Conservation (phyloP, 2,113 vertebrate species). For the Chloroceryle aenea region DNA sequence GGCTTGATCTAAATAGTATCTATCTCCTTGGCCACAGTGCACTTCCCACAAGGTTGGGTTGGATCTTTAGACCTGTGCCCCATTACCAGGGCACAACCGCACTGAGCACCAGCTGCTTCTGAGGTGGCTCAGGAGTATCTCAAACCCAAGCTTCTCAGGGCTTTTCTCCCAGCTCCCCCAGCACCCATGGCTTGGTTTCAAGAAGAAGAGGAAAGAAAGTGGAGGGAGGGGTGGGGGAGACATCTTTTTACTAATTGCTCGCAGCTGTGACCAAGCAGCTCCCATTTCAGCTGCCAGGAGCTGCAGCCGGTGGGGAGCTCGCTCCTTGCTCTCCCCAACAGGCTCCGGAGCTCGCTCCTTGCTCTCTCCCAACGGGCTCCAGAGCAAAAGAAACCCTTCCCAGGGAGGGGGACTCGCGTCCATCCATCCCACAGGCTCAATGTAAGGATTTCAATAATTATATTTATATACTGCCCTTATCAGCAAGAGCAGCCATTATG, state of each 20-base stretch:
- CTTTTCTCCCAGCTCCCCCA: background rate
- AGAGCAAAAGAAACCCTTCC: background rate
- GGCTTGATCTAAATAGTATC: slow-evolving; percentile 70
- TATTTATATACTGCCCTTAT: slow-evolving; percentile 32
- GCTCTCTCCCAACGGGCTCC: background rate
- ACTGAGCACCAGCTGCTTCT: rapidly evolving
- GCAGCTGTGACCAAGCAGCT: slow-evolving; percentile 55
- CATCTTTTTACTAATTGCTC: slow-evolving; percentile 56
- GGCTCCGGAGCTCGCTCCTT: background rate
- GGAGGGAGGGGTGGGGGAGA: background rate
- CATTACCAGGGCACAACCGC: rapidly evolving
- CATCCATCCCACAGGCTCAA: background rate
- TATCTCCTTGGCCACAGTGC: background rate
- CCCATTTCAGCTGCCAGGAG: slow-evolving; percentile 47
- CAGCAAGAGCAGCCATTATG: slow-evolving; percentile 41
- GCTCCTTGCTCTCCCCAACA: background rate
- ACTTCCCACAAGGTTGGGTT: slow-evolving; percentile 8
- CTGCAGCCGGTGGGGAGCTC: background rate
- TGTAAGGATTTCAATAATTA: slow-evolving; percentile 20
- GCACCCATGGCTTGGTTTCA: background rate
- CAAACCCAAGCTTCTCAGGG: background rate
- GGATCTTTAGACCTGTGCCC: background rate
- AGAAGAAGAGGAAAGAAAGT: slow-evolving; percentile 18
- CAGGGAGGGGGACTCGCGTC: background rate
- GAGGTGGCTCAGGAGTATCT: background rate